Conservation (phyloP, 1,140 invertebrate genomes). For the Drosophila lacteicornis region DNA sequence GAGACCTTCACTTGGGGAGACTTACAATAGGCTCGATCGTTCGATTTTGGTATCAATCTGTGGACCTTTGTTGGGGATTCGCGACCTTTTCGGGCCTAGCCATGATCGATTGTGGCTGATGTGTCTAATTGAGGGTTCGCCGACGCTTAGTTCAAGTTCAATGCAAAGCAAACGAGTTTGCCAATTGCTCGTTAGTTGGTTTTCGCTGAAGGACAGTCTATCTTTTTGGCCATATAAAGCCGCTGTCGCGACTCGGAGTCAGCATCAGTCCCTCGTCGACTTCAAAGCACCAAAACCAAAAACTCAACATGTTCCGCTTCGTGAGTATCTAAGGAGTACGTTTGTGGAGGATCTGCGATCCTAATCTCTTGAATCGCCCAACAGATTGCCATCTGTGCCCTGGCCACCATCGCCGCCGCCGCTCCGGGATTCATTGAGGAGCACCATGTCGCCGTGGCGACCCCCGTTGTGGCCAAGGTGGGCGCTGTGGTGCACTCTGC, state of each 20-base stretch:
- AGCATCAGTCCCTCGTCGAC: constrained; percentile 69
- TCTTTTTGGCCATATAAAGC: constrained; percentile 64
- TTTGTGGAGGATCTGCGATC: background rate
- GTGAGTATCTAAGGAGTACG: constrained; percentile 45
- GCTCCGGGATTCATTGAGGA: constrained; percentile 73
- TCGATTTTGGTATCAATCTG: constrained; percentile 12
- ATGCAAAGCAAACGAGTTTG: constrained; percentile 63
- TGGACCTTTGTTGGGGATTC: constrained; percentile 23
- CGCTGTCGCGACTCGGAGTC: constrained; percentile 6
- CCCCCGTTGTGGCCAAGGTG: constrained; percentile 64
- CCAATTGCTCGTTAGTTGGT: constrained; percentile 51
- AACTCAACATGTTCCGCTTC: constrained; percentile 71
- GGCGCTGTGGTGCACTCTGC: constrained; percentile 62
- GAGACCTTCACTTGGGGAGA: constrained; percentile 30
- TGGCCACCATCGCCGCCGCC: constrained; percentile 65
- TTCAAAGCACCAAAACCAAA: constrained; percentile 31
- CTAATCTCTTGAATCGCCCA: background rate
- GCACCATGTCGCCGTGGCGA: constrained; percentile 57
- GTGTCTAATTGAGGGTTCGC: constrained; percentile 30
- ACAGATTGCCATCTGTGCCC: constrained; percentile 69
- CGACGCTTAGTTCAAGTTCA: constrained; percentile 64
- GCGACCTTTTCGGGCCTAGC: constrained; percentile 24
- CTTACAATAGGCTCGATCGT: constrained; percentile 9
- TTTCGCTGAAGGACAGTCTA: constrained; percentile 66
- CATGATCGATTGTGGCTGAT: constrained; percentile 34